Percentiles rank a stretch among this genome's conserved stretches.
These are phyloP conservation scores for Sphaerophoria taeniata DNA, from an alignment of 2,888 invertebrate genomes.

Conservation along the genomic window DNA sequence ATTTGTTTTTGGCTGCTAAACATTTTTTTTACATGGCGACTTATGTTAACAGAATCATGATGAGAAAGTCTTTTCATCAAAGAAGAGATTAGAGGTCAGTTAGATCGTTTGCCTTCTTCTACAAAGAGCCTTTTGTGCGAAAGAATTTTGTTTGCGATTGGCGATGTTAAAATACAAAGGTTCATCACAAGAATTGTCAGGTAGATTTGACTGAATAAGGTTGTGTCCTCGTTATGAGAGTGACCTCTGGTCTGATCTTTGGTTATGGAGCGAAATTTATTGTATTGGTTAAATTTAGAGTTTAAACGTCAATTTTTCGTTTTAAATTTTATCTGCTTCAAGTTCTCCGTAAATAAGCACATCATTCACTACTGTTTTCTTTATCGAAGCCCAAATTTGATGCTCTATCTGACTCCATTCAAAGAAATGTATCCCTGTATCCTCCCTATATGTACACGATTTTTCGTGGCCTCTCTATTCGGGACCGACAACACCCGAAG, in stretches of 20 bases:
- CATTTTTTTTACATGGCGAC: neutral
- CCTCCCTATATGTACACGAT: no score
- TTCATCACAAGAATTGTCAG: neutral
- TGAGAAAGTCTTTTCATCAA: conserved; percentile 69
- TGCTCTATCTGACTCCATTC: no score
- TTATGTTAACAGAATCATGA: neutral
- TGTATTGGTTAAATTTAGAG: no score
- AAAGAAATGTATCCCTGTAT: no score
- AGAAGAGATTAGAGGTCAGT: conserved; percentile 7
- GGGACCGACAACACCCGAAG: no score
- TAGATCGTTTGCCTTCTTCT: conserved; percentile 7
- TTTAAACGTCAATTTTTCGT: neutral
- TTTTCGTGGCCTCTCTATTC: no score
- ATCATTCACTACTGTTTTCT: no score
- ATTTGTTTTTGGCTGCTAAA: conserved; percentile 1
- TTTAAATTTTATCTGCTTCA: neutral
- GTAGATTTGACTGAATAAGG: conserved; percentile 33
- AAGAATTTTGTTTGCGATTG: conserved; percentile 24
- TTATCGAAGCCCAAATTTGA: no score
- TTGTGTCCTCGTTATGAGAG: conserved; percentile 16
- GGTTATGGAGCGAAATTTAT: neutral
- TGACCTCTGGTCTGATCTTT: neutral
- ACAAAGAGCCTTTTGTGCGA: neutral
- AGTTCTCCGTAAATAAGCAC: no score
- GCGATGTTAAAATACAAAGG: neutral